Base-by-base conservation (phyloP, 2,113 vertebrate species). In the Stictonetta naevosa region DNA sequence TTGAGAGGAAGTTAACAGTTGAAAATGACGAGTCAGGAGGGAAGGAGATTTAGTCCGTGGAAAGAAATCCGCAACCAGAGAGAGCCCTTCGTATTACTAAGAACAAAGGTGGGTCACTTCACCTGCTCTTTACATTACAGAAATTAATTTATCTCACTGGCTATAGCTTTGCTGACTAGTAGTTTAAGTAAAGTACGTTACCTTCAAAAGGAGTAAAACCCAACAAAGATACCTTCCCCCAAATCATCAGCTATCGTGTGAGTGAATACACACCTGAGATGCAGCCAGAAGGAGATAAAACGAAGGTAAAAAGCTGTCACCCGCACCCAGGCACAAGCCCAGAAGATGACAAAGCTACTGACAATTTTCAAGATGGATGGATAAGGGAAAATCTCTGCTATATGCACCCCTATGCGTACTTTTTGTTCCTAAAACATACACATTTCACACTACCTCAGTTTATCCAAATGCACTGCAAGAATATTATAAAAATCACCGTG, bases 401-500 rank as follows among this genome's bases (percentile, higher is more conserved):
- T 0, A 4, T 0, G 7, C 40, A 48, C 19, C 34, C 40, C 13
- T 0, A 10, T 2, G 0, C 1, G 0, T 1, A 18, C 2, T 6
- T 60, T 10, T 28, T 7, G 4, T 3, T 71, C 73, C 55, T n/a
- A 50, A 55, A 66, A 15, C 60, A 34, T 14, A 4, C 2, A 34
- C 11, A 10, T 42, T 50, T 50, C 8, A 2, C 36, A 15, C 46
- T 4, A 12, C 60, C 82, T 59, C 56, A 10, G 72, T 56, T 48
- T 17, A 52, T 17, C 56, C 42, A 28, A 53, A 50, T 0, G 20
- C 60, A 19, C 33, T 29, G 1, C 28, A 4, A 34, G 40, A 42
- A 42, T 5, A 1, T 3, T 0, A 22, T 3, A 4, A 19, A 13
- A 22, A 22, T 5, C 0, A 9, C 42, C 1, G 13, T 0, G 20